phyloP scores from a whole-genome alignment of 1,140 invertebrate species.

The Odontomachus brunneus region DNA sequence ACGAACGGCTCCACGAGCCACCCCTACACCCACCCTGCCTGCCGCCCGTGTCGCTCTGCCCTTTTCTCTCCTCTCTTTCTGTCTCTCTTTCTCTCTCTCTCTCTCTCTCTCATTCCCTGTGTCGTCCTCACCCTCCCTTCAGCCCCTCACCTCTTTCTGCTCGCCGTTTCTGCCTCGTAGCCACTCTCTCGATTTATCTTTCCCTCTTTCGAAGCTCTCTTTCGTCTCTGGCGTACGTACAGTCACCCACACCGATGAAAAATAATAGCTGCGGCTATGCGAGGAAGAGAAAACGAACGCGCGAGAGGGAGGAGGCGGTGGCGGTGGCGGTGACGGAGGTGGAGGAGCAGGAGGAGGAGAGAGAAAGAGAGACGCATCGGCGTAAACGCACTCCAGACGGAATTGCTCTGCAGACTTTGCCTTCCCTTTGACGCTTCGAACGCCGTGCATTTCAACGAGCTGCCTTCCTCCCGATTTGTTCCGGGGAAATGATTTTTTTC shows the following conservation, averaged over 20 bases:
- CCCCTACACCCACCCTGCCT: conserved; percentile 48
- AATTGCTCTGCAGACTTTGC: conserved; percentile 71
- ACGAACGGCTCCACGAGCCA: conserved; percentile 72
- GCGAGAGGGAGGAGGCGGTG: conserved; percentile 12
- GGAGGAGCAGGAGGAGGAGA: conserved; percentile 8
- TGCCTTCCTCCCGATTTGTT: conserved; percentile 75
- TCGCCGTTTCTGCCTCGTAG: conserved; percentile 4
- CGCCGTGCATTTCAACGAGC: conserved; percentile 75
- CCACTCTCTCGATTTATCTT: conserved; percentile 60
- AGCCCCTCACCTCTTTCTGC: neutral
- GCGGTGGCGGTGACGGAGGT: neutral
- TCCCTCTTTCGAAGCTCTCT: conserved; percentile 64
- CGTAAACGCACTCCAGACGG: conserved; percentile 76
- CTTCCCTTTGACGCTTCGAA: conserved; percentile 76
- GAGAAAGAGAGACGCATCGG: conserved; percentile 56
- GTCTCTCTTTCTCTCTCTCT: conserved; percentile 32
- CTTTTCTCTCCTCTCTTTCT: neutral
- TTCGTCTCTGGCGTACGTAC: conserved; percentile 64
- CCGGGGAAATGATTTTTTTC: conserved; percentile 71
- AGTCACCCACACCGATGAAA: conserved; percentile 72
- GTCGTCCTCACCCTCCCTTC: neutral
- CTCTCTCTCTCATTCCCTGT: conserved; percentile 13
- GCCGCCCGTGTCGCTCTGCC: conserved; percentile 33
- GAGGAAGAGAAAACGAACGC: conserved; percentile 48
- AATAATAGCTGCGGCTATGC: conserved; percentile 75